Evolutionary conservation across 2,888 invertebrate species (phyloP).

Genomic region (Baccha elongata): DNA sequence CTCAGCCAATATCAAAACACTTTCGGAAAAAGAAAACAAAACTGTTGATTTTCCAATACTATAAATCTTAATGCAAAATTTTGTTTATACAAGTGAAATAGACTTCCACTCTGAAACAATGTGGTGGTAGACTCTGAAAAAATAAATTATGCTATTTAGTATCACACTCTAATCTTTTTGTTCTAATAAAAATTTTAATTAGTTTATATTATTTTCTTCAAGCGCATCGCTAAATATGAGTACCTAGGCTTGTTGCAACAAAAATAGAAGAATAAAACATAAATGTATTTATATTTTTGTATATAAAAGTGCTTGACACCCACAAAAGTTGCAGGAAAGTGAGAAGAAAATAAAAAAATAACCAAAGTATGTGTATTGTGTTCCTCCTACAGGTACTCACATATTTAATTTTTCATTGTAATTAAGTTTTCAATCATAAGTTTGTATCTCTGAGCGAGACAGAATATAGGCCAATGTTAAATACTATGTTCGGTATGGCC

Average conservation of each 20-base stretch:
- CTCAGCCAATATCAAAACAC: too few species aligned
- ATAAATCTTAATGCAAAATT: too few species aligned
- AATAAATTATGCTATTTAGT: conserved; percentile 45
- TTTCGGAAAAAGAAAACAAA: too few species aligned
- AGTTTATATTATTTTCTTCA: conserved; percentile 19
- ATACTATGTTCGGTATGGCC: conserved; percentile 1
- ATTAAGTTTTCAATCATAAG: conserved; percentile 12
- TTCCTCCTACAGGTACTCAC: conserved; percentile 34
- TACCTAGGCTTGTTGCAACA: conserved; percentile 18
- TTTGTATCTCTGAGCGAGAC: conserved; percentile 9
- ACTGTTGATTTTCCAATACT: too few species aligned
- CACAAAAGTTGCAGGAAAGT: background rate
- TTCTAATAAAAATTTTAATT: conserved; percentile 49
- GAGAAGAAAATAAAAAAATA: background rate
- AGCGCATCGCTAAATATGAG: conserved; percentile 26
- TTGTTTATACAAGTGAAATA: conserved; percentile 2
- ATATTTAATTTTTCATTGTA: background rate
- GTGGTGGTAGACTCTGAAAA: background rate
- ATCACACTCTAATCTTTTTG: conserved; percentile 28
- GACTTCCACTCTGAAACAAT: background rate
- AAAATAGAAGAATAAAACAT: conserved; percentile 29
- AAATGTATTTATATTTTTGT: background rate
- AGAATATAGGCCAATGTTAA: conserved; percentile 66
- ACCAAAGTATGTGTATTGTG: background rate
- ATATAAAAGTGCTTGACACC: background rate